Evolutionary conservation across 53 echinoderm and acorn worm genomes (phyloP), one percentile per base, ranked within the genome.

Genomic region (Holothuria leucospilota): DNA sequence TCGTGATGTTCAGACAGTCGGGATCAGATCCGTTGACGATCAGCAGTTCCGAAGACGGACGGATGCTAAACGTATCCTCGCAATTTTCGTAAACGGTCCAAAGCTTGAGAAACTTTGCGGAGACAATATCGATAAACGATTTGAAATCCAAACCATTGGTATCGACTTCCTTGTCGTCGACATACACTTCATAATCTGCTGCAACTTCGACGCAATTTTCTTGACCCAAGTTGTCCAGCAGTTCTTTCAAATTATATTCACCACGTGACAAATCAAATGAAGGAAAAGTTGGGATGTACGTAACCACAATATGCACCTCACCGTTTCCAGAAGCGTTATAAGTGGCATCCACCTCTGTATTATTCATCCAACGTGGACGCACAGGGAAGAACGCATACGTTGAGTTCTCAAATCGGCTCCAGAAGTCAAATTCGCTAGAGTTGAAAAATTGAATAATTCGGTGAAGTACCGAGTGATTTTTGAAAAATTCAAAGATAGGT

Each of bases 161-260:
- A 27, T 80, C 80, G 61, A 80, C 60, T 34, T 80, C 80, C 26
- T 80, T 59, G 27, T 80, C 80, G 61, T 80, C 80, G 2, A 80
- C 80, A 30, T 80, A 80, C 0, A 80, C 80, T 18, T 80, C 80
- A 34, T 61, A 80, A 26, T 80, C 80, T 26, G 80, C 80, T 6
- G 80, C 80, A 11, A 80, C 60, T 16, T 56, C 38, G 20, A 80
- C 29, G 11, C 29, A 38, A 38, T 29, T 29, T 16, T 80, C 80
- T 21, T 13, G 51, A 38, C 61, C 60, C 18, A 80, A 80, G 60
- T 61, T 80, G 28, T 80, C 53, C 6, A 60, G 61, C 13, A 80
- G 56, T 34, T 80, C 60, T 38, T 60, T 59, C 24, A 80, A 21
- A 29, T 58, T 21, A 7, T 25, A 28, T 15, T 77, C 51, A 51